Evolutionary conservation across 2,888 invertebrate genomes (phyloP).

Genomic region (Zonitis immaculata): DNA sequence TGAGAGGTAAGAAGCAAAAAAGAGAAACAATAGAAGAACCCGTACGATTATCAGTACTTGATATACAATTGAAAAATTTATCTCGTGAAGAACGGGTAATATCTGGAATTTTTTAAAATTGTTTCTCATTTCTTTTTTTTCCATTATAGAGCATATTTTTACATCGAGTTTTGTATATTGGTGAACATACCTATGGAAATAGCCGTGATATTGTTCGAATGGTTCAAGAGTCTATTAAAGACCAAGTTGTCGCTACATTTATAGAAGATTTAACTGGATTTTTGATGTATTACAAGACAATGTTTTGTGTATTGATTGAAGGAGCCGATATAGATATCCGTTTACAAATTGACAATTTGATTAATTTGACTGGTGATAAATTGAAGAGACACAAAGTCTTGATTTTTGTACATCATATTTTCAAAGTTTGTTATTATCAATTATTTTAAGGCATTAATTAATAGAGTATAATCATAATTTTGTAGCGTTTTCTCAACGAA

Average conservation of each 20-base stretch:
- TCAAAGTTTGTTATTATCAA: too few relatives aligned
- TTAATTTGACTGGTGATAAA: neutral
- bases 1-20: too few relatives aligned
- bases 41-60: neutral
- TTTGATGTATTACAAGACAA: conserved; percentile 51
- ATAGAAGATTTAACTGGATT: conserved; percentile 44
- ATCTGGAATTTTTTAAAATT: neutral
- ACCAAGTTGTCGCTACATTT: too few relatives aligned
- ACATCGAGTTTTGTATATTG: conserved; percentile 30
- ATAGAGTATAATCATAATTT: too few relatives aligned
- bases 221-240: too few relatives aligned
- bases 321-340: conserved; percentile 14
- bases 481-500: conserved; percentile 28
- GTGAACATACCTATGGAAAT: conserved; percentile 24
- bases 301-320: conserved; percentile 54
- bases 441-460: too few relatives aligned
- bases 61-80: neutral
- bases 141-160: too few relatives aligned
- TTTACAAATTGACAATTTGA: neutral
- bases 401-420: conserved; percentile 8
- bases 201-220: neutral
- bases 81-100: neutral
- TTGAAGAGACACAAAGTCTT: conserved; percentile 6
- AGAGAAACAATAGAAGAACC: neutral
- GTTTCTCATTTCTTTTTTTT: too few relatives aligned